Evolutionary conservation across 2,113 vertebrate species (phyloP).

Genomic region (Oxygymnocypris stewartii): DNA sequence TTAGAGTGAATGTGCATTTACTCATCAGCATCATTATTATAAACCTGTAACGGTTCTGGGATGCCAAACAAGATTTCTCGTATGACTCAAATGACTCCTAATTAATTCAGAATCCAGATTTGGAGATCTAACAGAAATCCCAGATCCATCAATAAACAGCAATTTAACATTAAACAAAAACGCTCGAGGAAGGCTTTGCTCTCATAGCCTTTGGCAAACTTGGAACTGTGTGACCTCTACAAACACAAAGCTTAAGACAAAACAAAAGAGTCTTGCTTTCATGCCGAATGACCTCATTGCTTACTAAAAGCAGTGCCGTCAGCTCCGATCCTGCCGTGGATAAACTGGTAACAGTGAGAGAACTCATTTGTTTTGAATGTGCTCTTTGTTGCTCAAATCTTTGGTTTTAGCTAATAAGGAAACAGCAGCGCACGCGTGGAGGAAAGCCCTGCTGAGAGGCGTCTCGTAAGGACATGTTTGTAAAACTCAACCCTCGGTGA

Average conservation of each 20-base stretch:
- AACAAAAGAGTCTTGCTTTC: slow-evolving; percentile 27
- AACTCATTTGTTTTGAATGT: slow-evolving; percentile 40
- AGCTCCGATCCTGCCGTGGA: slow-evolving; percentile 6
- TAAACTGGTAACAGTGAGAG: slow-evolving; percentile 23
- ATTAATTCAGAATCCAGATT: not conserved
- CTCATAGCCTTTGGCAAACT: not conserved
- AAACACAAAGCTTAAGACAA: slow-evolving; percentile 36
- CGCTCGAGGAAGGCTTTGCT: not conserved
- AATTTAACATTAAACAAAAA: not conserved
- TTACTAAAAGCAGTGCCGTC: not conserved
- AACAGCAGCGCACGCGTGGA: not conserved
- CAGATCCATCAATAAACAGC: slow-evolving; percentile 4
- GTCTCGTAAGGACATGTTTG: slow-evolving; percentile 19
- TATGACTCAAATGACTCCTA: not conserved
- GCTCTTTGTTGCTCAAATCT: not conserved
- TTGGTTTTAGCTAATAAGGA: not conserved
- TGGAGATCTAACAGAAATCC: not conserved
- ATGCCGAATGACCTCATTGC: slow-evolving; percentile 23
- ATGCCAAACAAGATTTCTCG: not conserved
- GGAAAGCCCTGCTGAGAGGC: slow-evolving; percentile 4
- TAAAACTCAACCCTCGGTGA: slow-evolving; percentile 15
- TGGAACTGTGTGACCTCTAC: not conserved
- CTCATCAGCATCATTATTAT: not conserved
- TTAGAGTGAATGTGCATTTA: not conserved
- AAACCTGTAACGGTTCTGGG: not conserved